Conservation (phyloP, 1,140 invertebrate species). For the Pogonognathellus flavescens region DNA sequence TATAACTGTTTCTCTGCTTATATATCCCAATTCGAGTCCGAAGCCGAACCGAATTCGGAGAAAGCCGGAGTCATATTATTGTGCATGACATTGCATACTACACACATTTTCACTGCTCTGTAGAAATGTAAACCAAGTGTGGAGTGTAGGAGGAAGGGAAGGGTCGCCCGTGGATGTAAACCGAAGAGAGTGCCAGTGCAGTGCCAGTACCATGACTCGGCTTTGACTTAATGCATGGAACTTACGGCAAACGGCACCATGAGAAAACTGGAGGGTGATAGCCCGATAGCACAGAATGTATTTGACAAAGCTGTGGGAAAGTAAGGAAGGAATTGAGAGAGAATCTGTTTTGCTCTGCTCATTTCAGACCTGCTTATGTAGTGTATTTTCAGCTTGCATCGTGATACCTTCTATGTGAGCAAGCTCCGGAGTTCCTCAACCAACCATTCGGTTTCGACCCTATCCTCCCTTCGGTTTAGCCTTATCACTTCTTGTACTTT, state of each 20-base stretch:
- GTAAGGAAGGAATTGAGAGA: not conserved
- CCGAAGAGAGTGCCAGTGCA: not conserved
- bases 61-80: constrained; percentile 6
- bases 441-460: constrained; percentile 31
- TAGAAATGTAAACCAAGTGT: not conserved
- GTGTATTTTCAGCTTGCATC: constrained; percentile 1
- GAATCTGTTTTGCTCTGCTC: not conserved
- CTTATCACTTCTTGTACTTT: constrained; percentile 29
- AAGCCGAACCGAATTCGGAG: constrained; percentile 33
- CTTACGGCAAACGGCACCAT: not conserved
- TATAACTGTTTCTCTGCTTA: too few relatives aligned
- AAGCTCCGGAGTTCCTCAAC: not conserved
- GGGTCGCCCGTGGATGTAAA: not conserved
- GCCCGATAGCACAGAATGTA: constrained; percentile 10
- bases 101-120: not conserved
- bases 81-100: not conserved
- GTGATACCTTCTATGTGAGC: not conserved
- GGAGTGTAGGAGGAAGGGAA: constrained; percentile 28
- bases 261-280: constrained; percentile 21
- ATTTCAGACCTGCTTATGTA: not conserved
- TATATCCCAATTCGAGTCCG: not conserved
- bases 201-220: not conserved
- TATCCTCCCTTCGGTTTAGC: constrained; percentile 17
- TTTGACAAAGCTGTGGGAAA: not conserved
- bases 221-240: not conserved